Evolutionary conservation across 2,113 vertebrate genomes (phyloP), one percentile per base, ranked within the genome.

Genomic region (Trematomus loennbergii): DNA sequence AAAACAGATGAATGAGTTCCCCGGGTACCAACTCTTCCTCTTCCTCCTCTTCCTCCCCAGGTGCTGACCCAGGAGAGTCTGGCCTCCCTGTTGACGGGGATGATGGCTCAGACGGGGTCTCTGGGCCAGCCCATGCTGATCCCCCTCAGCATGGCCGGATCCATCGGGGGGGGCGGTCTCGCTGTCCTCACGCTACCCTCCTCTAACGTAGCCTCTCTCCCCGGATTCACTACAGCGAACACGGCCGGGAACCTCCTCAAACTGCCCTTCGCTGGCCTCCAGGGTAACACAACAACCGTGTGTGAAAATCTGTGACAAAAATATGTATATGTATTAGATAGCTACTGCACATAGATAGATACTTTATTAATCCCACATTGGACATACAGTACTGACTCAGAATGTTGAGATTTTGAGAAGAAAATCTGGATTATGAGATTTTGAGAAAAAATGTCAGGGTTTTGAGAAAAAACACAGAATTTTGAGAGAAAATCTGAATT

Each of bases 61-160:
- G 95, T 99, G 93, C 96, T 99, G 96, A 97, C 97, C 94, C 97
- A 98, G 96, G 98, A 99, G 88, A 96, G 96, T 92, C 93, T 99
- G 96, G 96, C 97, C 89, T 95, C 97, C 88, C 95, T 99, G 95
- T 96, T 99, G 97, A 98, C 97, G 55, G 96, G 97, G 80, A 97
- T 99, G 96, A 96, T 99, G 96, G 96, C 98, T 88, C 97, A 97
- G 86, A 96, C 97, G 61, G 97, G 97, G 81, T 95, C 97, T 75
- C 94, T 99, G 92, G 96, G 96, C 92, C 98, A 99, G 94, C 97
- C 98, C 79, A 93, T 99, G 94, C 96, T 99, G 93, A 98, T 99
- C 94, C 98, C 98, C 86, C 93, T 99, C 92, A 98, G 95, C 89
- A 96, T 99, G 97, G 96, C 96, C 55, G 96, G 96, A 87, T 97